Conservation (phyloP, 1,140 invertebrate genomes). For the Calephelis nemesis region DNA sequence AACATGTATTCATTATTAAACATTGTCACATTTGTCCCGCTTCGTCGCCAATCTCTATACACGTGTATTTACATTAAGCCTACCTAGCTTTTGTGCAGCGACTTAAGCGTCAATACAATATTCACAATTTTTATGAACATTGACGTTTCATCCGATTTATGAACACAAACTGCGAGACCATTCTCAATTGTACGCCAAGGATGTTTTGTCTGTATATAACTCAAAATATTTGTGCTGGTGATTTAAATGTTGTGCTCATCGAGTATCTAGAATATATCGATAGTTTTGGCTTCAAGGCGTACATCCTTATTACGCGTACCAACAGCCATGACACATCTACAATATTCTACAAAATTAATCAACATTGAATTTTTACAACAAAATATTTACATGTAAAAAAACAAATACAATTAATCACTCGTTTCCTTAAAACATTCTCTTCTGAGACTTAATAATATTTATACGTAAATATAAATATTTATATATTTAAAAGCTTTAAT, state of each 20-base stretch:
- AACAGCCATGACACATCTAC: slow-evolving; percentile 17
- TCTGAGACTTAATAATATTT: slow-evolving; percentile 22
- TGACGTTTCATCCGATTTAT: slow-evolving; percentile 32
- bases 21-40: slow-evolving; percentile 51
- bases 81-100: slow-evolving; percentile 38
- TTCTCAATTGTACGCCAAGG: neutral
- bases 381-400: slow-evolving; percentile 41
- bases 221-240: slow-evolving; percentile 9
- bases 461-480: slow-evolving; percentile 23
- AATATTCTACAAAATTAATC: slow-evolving; percentile 34
- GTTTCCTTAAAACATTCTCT: slow-evolving; percentile 20
- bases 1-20: slow-evolving; percentile 36
- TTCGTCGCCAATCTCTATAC: slow-evolving; percentile 34
- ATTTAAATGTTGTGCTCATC: slow-evolving; percentile 7
- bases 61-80: slow-evolving; percentile 53
- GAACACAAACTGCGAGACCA: slow-evolving; percentile 5
- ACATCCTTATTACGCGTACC: slow-evolving; percentile 16
- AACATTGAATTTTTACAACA: slow-evolving; percentile 37
- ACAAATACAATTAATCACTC: slow-evolving; percentile 12
- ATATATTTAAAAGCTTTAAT: slow-evolving; percentile 49
- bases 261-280: slow-evolving; percentile 3
- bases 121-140: slow-evolving; percentile 29
- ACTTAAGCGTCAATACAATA: slow-evolving; percentile 32
- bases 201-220: slow-evolving; percentile 1
- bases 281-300: slow-evolving; percentile 17